phyloP scores from a whole-genome alignment of 2,113 vertebrate genomes.

The Alectura lathami region DNA sequence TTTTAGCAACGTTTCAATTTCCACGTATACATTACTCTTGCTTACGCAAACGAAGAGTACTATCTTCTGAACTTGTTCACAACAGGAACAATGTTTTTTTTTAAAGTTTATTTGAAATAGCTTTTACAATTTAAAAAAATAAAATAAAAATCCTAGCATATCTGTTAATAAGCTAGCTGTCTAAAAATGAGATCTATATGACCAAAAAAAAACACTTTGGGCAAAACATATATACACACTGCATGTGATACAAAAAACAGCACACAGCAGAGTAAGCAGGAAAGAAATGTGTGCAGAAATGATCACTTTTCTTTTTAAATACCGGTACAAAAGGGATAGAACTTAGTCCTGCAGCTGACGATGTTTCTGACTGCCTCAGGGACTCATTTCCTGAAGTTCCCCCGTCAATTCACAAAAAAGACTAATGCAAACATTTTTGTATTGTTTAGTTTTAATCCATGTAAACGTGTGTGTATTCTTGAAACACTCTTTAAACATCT shows the following conservation, averaged over 20 bases:
- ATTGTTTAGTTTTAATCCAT: constrained; percentile 75
- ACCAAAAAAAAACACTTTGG: constrained; percentile 48
- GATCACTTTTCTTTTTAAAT: constrained; percentile 44
- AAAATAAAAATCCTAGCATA: constrained; percentile 69
- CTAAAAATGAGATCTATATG: constrained; percentile 61
- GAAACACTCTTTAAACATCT: constrained; percentile 70
- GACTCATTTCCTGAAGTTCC: constrained; percentile 57
- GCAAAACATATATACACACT: constrained; percentile 64
- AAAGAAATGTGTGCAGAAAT: constrained; percentile 58
- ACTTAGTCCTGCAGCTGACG: constrained; percentile 53
- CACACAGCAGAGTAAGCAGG: constrained; percentile 58
- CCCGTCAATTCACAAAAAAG: constrained; percentile 63
- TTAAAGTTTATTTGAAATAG: constrained; percentile 55
- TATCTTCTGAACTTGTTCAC: constrained; percentile 40
- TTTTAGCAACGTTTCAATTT: constrained; percentile 36
- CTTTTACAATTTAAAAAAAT: constrained; percentile 69
- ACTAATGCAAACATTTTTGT: constrained; percentile 66
- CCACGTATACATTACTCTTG: constrained; percentile 33
- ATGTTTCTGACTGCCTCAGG: constrained; percentile 66
- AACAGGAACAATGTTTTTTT: constrained; percentile 44
- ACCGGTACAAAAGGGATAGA: constrained; percentile 61
- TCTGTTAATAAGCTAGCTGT: constrained; percentile 66
- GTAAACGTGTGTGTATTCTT: constrained; percentile 71
- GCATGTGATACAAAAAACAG: constrained; percentile 66
- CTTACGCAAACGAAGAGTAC: constrained; percentile 19